Evolutionary conservation across 2,888 invertebrate species (phyloP), one percentile per base, ranked within the genome.

Genomic region (Argyra leucocephala): DNA sequence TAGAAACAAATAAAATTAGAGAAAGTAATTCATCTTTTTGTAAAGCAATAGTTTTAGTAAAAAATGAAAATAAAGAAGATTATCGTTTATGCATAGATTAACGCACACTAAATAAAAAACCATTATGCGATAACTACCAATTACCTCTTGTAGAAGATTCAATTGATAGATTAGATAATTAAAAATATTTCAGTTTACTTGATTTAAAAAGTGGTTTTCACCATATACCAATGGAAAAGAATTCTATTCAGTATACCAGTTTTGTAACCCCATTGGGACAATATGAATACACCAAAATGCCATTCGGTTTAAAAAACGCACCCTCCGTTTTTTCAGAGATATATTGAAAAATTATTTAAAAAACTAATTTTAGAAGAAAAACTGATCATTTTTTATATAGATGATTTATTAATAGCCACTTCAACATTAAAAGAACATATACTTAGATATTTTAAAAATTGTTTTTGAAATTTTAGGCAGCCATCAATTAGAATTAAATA

Each of bases 211-310:
- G 65, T 62, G 69, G 69, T 15, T 71, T 70, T 48, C 64, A 68
- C 64, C 70, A 70, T 23, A 63, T 70, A 1, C 58, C 22, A 1
- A 64, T 70, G 37, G 64, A 66, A 2, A 63, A 65, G 10, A 66
- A 70, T 3, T 69, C 69, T 6, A 67, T 67, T 22, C 65, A 66
- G 63, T 71, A 65, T 60, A 70, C 69, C 1, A 65, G 68, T 10
- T 71, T 70, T 62, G 69, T 70, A 7, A 70, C 70, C 2, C 68
- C 69, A n/a, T 31, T 66, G 48, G 67, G 69, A n/a, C 69, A 70
- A 23, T 69, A 57, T 64, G 67, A 68, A 57, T 69, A 61, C 22
- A n/a, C 64, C 3, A 58, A 37, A 26, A 66, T 70, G 69, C 69
- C 69, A n/a, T 69, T 69, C 57, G 69, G 64, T 0, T 62, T 67